Evolutionary conservation across 2,888 invertebrate genomes (phyloP), one percentile per base, ranked within the genome.

Genomic region (Cybosia mesomella): DNA sequence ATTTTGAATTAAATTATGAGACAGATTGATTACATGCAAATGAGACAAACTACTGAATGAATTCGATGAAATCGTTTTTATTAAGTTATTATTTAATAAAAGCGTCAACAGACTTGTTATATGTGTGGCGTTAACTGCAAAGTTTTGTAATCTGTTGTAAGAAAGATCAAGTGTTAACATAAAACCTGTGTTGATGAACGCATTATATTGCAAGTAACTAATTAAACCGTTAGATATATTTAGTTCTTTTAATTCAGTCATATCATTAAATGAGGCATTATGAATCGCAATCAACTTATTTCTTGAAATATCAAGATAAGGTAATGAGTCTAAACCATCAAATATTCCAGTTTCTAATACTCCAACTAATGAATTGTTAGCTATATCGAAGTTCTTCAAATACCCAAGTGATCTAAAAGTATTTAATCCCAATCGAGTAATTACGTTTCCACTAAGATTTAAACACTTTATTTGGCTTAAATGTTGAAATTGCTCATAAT

Each of bases 81-180:
- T 76, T 39, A 79, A 59, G 80, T 93, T 93, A 64, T 91, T 87
- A 66, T 87, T 85, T 39, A 93, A 71, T 13, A 86, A 72, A 53
- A 93, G 72, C 5, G 66, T 79, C 3, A 73, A 74, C 10, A 93
- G 70, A 22, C 81, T 82, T 8, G 65, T 59, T 57, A 92, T 72
- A 43, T 89, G 84, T 2, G 87, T 86, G 18, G 83, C 79, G 67
- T 92, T 92, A 2, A 93, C 65, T 4, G 72, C 53, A 66, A 93
- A 91, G 9, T 68, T 62, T 62, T 70, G 80, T 0, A 92, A 69
- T 72, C 80, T 72, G 57, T 93, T 93, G 68, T 77, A 81, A 0
- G 92, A 92, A n/a, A 92, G 76, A 73, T 93, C 93, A 11, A 93
- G 75, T 5, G 72, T 80, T 76, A 83, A 82, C 53, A 92, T 79